Conservation (phyloP, 1,140 invertebrate genomes). For the Delia radicum region DNA sequence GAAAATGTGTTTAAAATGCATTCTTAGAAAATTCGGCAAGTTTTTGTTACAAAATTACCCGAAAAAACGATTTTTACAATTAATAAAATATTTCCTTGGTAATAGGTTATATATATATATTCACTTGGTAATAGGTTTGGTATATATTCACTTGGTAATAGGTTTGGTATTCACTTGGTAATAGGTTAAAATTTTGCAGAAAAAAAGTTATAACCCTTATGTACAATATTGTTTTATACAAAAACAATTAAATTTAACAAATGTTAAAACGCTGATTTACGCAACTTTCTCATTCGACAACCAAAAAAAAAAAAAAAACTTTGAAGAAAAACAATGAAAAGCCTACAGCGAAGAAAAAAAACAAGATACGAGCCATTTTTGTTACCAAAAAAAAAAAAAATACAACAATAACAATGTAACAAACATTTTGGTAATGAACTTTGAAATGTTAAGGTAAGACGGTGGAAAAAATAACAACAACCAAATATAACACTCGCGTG, state of each 20-base stretch:
- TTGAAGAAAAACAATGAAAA: background rate
- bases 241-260: slow-evolving; percentile 15
- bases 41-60: too few species aligned
- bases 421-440: background rate
- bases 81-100: too few species aligned
- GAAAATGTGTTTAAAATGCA: too few species aligned
- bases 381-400: background rate
- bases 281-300: background rate
- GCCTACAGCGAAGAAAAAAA: background rate
- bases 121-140: too few species aligned
- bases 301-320: background rate
- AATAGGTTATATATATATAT: too few species aligned
- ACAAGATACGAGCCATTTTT: background rate
- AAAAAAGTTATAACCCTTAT: too few species aligned
- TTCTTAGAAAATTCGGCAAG: too few species aligned
- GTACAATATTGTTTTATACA: too few species aligned
- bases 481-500: background rate
- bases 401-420: background rate
- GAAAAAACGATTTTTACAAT: too few species aligned
- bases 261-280: slow-evolving; percentile 12
- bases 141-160: too few species aligned
- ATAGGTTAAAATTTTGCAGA: too few species aligned
- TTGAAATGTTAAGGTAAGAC: background rate
- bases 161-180: too few species aligned
- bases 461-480: background rate